Evolutionary conservation across 2,113 vertebrate genomes (phyloP).

Genomic region (Callipepla californica): DNA sequence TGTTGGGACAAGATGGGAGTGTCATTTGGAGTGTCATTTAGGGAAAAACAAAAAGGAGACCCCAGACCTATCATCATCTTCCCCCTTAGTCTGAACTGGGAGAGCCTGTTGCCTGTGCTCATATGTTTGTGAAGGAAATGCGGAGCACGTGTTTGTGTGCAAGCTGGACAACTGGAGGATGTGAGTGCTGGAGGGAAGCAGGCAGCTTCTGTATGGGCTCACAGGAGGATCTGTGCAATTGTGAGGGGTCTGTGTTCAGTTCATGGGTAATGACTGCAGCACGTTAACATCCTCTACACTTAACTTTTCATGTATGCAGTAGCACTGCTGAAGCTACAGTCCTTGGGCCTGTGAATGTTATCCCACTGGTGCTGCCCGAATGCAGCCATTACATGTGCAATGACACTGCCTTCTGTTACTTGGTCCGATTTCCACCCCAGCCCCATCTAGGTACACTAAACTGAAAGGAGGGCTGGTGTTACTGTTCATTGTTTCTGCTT

Average conservation of each 20-base stretch:
- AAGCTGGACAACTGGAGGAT: background rate
- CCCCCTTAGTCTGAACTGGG: background rate
- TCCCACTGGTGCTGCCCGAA: background rate
- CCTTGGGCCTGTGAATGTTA: background rate
- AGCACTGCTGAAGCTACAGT: background rate
- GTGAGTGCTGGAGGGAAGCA: background rate
- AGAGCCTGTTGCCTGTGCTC: background rate
- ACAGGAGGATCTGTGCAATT: background rate
- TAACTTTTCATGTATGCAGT: background rate
- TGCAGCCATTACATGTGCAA: background rate
- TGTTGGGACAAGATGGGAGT: rapidly evolving
- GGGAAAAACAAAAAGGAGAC: background rate
- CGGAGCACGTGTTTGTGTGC: background rate
- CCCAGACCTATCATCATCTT: background rate
- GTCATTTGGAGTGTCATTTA: background rate
- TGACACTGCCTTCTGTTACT: rapidly evolving
- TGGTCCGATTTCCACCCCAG: background rate
- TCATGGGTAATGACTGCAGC: background rate
- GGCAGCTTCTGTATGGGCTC: background rate
- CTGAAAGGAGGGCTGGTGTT: background rate
- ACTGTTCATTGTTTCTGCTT: background rate
- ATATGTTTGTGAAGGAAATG: background rate
- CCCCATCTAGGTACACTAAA: background rate
- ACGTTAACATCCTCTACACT: background rate
- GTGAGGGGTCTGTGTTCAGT: background rate